These are phyloP conservation scores for Galendromus occidentalis DNA, from an alignment of 1,140 invertebrate species.

Conservation along the genomic window DNA sequence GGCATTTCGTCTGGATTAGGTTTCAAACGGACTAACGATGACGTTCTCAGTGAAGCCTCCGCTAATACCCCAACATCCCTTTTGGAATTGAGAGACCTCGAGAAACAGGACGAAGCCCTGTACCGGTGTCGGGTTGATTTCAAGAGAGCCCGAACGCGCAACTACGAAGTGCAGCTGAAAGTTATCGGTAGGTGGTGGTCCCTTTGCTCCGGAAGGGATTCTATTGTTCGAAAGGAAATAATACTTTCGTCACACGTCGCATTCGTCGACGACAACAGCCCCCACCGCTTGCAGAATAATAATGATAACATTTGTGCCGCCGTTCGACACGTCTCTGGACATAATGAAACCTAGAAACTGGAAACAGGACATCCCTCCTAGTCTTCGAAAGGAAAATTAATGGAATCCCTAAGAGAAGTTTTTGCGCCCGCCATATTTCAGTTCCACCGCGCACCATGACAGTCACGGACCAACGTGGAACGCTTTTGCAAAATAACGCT, in stretches of 20 bases:
- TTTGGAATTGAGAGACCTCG: constrained; percentile 20
- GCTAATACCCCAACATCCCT: constrained; percentile 35
- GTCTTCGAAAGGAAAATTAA: too few species aligned
- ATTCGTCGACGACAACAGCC: too few species aligned
- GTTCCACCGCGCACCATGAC: constrained; percentile 61
- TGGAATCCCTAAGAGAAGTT: too few species aligned
- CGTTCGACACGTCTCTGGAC: too few species aligned
- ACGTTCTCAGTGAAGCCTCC: not conserved
- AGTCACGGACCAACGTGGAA: constrained; percentile 57
- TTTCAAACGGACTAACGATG: not conserved
- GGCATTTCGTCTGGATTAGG: not conserved
- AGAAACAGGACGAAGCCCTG: constrained; percentile 43
- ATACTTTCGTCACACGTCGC: too few species aligned
- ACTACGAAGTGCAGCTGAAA: constrained; percentile 61
- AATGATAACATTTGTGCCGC: too few species aligned
- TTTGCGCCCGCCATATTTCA: constrained; percentile 29
- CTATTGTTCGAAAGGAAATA: too few species aligned
- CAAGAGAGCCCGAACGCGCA: constrained; percentile 60
- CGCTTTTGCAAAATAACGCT: constrained; percentile 44
- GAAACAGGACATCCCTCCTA: too few species aligned
- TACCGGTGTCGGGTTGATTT: constrained; percentile 77
- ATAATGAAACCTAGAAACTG: too few species aligned
- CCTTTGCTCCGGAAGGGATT: not conserved
- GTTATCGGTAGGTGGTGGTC: constrained; percentile 50
- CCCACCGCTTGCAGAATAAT: too few species aligned